Evolutionary conservation across 2,888 invertebrate genomes (phyloP), one percentile per base, ranked within the genome.

Genomic region (Lasius platythorax): DNA sequence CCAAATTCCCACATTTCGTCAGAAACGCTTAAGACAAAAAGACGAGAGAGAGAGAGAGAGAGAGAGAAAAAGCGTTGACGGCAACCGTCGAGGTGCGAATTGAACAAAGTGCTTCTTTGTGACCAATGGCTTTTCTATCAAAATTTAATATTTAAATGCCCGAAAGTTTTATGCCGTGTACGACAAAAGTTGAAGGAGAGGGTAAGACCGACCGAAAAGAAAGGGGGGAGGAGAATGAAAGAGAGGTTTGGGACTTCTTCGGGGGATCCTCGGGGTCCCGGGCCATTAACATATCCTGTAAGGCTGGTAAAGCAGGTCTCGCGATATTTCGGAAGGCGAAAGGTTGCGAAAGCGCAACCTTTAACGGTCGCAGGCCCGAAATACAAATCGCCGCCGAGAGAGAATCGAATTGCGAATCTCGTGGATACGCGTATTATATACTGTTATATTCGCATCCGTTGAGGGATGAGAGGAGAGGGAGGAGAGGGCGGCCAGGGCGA

Each of bases 271-370:
- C 64, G 70, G 73, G 82, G 72, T 73, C 67, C 73, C 73, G 87
- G 83, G 86, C 86, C 83, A 94, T 94, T 94, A 92, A 90, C 94
- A 94, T 94, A 94, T 94, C 94, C 93, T 91, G 94, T 93, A 93
- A 88, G 92, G 93, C 94, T 92, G 93, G 94, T 94, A 93, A 93
- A 90, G 93, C 93, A 93, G 92, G 94, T 92, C 92, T 89, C 92
- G 91, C 92, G 90, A 91, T 93, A 90, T 92, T 91, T 90, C 88
- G 78, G 89, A 89, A 89, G 87, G 86, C 89, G 87, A 67, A 84
- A 88, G 74, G 83, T 87, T 83, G 37, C 87, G 87, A 33, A 33
- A 33, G 30, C 85, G 88, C 87, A 86, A 87, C 90, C 91, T 91
- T 92, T 92, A 94, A 94, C 94, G 94, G 94, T 93, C 93, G 89